Percentiles rank a stretch among this genome's conserved stretches.
phyloP scores from a whole-genome alignment of 37 sponge, comb jelly and placozoan genomes.

The Amphimedon queenslandica region DNA sequence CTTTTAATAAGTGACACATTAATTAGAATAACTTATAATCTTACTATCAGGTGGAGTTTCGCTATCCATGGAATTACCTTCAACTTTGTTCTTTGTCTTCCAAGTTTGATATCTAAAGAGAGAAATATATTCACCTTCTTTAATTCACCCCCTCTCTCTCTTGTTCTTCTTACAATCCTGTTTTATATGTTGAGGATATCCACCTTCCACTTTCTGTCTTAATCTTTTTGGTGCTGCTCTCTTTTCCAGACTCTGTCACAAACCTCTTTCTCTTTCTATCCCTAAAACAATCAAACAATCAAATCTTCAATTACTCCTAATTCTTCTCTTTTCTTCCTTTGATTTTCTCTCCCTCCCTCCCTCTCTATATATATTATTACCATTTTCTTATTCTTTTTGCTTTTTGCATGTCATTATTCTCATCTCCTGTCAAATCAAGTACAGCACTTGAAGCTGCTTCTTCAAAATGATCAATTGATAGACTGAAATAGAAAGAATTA shows the following conservation, averaged over 20 bases:
- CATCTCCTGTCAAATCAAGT: constrained; percentile 77
- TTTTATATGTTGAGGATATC: constrained; percentile 84
- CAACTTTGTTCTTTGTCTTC: constrained; percentile 60
- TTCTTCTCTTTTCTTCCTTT: too few species aligned
- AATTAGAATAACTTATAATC: background rate
- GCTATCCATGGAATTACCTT: constrained; percentile 19
- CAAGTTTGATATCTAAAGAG: constrained; percentile 48
- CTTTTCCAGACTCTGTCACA: constrained; percentile 56
- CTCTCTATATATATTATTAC: constrained; percentile 2
- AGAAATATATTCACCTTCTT: background rate
- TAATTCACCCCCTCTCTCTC: background rate
- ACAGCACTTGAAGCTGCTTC: constrained; percentile 42
- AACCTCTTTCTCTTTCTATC: constrained; percentile 95
- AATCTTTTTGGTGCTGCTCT: constrained; percentile 60
- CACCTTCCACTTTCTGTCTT: constrained; percentile 88
- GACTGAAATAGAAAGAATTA: background rate
- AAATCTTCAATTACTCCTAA: too few species aligned
- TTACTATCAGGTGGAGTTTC: constrained; percentile 13
- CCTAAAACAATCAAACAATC: constrained; percentile 71
- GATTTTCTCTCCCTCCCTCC: too few species aligned
- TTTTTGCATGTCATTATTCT: constrained; percentile 17
- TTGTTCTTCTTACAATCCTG: constrained; percentile 33
- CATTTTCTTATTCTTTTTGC: constrained; percentile 22
- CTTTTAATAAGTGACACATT: too few species aligned
- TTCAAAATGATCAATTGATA: constrained; percentile 55